Evolutionary conservation across 2,888 invertebrate species (phyloP).

Genomic region (Nymphalis c-album): DNA sequence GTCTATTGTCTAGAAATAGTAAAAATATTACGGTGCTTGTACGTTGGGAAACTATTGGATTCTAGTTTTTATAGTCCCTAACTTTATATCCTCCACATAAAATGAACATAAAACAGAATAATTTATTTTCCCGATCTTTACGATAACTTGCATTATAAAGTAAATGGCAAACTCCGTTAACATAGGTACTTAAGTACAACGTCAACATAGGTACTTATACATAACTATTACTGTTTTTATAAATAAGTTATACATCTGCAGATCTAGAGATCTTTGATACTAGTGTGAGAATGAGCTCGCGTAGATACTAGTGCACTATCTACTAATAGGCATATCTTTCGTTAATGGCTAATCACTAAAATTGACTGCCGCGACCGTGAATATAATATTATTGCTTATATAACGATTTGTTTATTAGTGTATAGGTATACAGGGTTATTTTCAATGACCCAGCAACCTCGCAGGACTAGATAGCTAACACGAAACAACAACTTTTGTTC

Average conservation of each 20-base stretch:
- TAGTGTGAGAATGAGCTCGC: no score
- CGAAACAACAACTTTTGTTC: no score
- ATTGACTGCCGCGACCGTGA: no score
- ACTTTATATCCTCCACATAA: conserved; percentile 30
- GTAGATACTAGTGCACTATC: no score
- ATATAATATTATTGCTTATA: no score
- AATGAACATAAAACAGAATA: conserved; percentile 27
- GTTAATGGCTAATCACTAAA: no score
- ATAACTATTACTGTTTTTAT: neutral
- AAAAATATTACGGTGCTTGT: conserved; percentile 13
- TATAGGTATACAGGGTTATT: no score
- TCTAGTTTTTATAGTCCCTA: conserved; percentile 30
- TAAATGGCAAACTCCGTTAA: neutral
- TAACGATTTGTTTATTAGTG: no score
- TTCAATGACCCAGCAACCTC: no score
- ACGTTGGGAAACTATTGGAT: conserved; percentile 19
- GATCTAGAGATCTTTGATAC: no score
- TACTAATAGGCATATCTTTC: no score
- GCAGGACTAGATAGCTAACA: no score
- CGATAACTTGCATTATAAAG: conserved; percentile 16
- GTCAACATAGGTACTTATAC: neutral
- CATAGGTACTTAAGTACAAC: neutral
- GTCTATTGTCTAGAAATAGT: conserved; percentile 10
- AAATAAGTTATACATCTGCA: neutral
- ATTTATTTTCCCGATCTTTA: conserved; percentile 31